phyloP scores from a whole-genome alignment of 1,140 invertebrate genomes.

The Papilio dardanus region DNA sequence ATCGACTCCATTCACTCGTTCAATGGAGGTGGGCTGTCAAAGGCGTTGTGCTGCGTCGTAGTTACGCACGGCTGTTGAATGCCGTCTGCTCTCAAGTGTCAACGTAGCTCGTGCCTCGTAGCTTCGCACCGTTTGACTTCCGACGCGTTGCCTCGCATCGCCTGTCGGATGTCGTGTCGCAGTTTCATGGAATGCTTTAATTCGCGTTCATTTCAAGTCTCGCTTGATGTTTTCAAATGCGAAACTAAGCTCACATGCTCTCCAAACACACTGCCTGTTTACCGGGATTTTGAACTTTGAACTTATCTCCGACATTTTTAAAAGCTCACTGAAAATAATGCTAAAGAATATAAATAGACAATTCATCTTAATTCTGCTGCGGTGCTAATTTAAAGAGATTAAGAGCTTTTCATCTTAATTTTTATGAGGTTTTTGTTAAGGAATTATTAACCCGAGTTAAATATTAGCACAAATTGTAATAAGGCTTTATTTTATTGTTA shows the following conservation, averaged over 20 bases:
- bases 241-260: conserved; percentile 24
- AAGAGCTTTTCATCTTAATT: background rate
- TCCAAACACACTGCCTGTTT: conserved; percentile 30
- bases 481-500: background rate
- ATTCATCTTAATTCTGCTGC: background rate
- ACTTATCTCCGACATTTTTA: conserved; percentile 23
- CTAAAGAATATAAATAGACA: background rate
- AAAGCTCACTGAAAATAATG: conserved; percentile 13
- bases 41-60: conserved; percentile 59
- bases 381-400: background rate
- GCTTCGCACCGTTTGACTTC: conserved; percentile 60
- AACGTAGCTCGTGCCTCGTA: no score
- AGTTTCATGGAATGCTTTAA: conserved; percentile 46
- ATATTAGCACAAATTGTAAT: background rate
- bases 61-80: conserved; percentile 68
- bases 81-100: conserved; percentile 69
- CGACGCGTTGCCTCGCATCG: conserved; percentile 44
- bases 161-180: background rate
- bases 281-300: conserved; percentile 24
- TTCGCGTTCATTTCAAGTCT: conserved; percentile 44
- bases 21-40: conserved; percentile 69
- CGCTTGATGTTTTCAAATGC: conserved; percentile 19
- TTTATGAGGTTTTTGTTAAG: background rate
- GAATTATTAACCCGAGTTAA: background rate
- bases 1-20: conserved; percentile 67